phyloP scores from a whole-genome alignment of 2,888 invertebrate genomes.

The Drosophila vallismaia region DNA sequence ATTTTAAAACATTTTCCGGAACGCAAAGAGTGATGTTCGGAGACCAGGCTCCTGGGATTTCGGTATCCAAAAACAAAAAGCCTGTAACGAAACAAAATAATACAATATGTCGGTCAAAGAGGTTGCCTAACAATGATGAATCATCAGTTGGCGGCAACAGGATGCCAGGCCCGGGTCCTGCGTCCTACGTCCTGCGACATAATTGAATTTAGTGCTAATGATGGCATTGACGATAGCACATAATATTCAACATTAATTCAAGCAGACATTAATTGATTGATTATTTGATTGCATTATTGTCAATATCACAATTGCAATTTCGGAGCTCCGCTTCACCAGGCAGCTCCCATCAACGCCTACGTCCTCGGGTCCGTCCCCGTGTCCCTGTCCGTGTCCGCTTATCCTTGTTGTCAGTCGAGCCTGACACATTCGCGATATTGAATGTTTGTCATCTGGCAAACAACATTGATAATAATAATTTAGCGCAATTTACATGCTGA shows the following conservation, averaged over 20 bases:
- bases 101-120: conserved; percentile 8
- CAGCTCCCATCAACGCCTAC: conserved; percentile 17
- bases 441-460: conserved; percentile 34
- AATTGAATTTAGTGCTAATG: conserved; percentile 79
- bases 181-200: conserved; percentile 28
- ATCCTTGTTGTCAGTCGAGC: conserved; percentile 28
- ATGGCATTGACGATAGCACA: conserved; percentile 73
- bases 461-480: conserved; percentile 68
- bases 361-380: conserved; percentile 8
- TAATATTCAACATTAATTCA: conserved; percentile 74
- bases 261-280: conserved; percentile 77
- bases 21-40: conserved; percentile 12
- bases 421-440: conserved; percentile 39
- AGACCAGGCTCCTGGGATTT: background rate
- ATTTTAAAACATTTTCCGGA: conserved; percentile 17
- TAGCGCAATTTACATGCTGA: conserved; percentile 72
- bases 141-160: conserved; percentile 37
- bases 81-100: background rate
- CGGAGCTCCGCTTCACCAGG: conserved; percentile 32
- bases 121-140: conserved; percentile 67
- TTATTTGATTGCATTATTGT: conserved; percentile 80
- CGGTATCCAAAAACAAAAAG: background rate
- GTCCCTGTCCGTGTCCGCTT: conserved; percentile 3
- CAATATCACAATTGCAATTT: conserved; percentile 71
- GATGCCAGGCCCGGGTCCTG: conserved; percentile 6